These are phyloP conservation scores for Graphium colonna DNA, from an alignment of 2,888 invertebrate species.

Conservation along the genomic window DNA sequence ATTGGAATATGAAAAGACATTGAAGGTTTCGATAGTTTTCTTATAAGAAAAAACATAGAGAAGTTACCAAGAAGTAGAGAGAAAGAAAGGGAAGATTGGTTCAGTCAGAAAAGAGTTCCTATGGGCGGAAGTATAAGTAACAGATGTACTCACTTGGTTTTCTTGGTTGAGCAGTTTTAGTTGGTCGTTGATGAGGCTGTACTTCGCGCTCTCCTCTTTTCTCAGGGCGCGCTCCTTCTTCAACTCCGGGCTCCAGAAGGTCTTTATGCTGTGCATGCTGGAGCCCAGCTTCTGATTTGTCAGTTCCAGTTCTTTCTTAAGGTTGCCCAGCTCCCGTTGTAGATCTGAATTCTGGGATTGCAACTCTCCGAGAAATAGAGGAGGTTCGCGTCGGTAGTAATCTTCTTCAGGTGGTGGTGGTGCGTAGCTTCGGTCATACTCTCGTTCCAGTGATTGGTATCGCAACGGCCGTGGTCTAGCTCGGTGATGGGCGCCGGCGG, in stretches of 20 bases:
- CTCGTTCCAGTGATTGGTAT: conserved; percentile 88
- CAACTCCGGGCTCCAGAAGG: conserved; percentile 99
- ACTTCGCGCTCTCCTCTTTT: conserved; percentile 98
- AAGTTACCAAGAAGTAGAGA: too few relatives aligned
- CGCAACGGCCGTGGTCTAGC: conserved; percentile 88
- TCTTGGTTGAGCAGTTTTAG: conserved; percentile 96
- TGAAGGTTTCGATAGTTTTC: too few relatives aligned
- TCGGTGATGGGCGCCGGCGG: conserved; percentile 86
- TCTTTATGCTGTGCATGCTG: conserved; percentile 99
- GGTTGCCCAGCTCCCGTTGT: conserved; percentile 92
- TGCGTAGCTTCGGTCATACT: conserved; percentile 92
- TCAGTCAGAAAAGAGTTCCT: too few relatives aligned
- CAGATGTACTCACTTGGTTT: too few relatives aligned
- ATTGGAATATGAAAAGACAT: too few relatives aligned
- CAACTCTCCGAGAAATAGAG: conserved; percentile 90
- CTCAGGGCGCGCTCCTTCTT: conserved; percentile 98
- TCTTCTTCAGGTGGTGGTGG: conserved; percentile 88
- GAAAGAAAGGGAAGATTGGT: too few relatives aligned
- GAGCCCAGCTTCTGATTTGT: conserved; percentile 98
- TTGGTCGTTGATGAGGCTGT: conserved; percentile 97
- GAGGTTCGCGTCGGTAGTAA: conserved; percentile 79
- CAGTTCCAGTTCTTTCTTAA: conserved; percentile 96
- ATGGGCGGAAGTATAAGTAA: too few relatives aligned
- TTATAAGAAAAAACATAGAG: too few relatives aligned
- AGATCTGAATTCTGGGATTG: conserved; percentile 97